phyloP scores from a whole-genome alignment of 2,888 invertebrate species.

The Cephus nigrinus region DNA sequence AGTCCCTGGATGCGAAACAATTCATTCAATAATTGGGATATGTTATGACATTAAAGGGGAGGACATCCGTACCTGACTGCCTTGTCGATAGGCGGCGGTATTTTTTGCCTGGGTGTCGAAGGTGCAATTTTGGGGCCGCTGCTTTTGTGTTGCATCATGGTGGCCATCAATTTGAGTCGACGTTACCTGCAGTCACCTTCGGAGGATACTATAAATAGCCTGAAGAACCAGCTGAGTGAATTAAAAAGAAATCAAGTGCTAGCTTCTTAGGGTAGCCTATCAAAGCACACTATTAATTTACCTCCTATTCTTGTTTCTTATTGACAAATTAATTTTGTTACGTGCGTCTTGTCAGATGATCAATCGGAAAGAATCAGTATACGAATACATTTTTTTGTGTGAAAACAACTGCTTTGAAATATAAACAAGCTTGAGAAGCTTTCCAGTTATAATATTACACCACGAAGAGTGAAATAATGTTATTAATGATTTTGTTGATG shows the following conservation, averaged over 20 bases:
- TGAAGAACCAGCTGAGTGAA: conserved; percentile 46
- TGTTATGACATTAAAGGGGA: conserved; percentile 70
- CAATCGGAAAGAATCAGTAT: no score
- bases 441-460: no score
- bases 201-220: conserved; percentile 67
- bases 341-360: conserved; percentile 4
- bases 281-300: no score
- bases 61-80: conserved; percentile 98
- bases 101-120: conserved; percentile 96
- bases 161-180: conserved; percentile 81
- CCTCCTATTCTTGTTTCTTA: background rate
- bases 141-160: conserved; percentile 92
- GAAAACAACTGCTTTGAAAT: no score
- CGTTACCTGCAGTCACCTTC: conserved; percentile 68
- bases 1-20: background rate
- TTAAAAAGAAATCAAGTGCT: conserved; percentile 19
- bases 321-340: background rate
- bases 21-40: background rate
- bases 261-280: no score
- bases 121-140: conserved; percentile 98
- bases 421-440: no score
- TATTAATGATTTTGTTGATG: no score
- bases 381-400: no score
- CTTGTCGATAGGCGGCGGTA: conserved; percentile 96
- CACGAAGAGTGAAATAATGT: no score